Base-by-base conservation (phyloP, 2,888 invertebrate species). In the Agrotis ipsilon region DNA sequence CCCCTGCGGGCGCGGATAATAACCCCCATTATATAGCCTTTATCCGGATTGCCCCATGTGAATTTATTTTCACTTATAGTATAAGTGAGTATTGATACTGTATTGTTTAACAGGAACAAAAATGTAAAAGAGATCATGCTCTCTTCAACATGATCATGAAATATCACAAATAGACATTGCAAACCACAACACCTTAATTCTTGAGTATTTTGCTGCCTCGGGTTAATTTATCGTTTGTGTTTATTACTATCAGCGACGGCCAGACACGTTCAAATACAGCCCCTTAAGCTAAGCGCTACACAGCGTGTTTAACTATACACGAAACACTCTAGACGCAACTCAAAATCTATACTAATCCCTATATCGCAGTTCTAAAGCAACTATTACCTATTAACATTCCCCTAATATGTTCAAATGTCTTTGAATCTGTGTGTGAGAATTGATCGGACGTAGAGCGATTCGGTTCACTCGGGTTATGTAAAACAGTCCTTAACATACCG, bases 401-500 rank as follows among this genome's bases (percentile, higher is more conserved):
- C 88, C 85, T 91, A 90, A 92, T 90, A 89, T 88, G 92, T 92
- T 92, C 90, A 91, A 92, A 94, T 91, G 87, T 89, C 88, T 89
- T 88, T 84, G 85, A 92, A 92, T 92, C 89, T 90, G 88, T 91
- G 91, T 92, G 91, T 89, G 92, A 87, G 89, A 92, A 93, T 91
- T 92, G 91, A 93, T 94, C 91, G 91, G 90, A 90, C 87, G 87
- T 86, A 84, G 82, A 88, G 88, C 86, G 86, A 90, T 89, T 91
- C 87, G 72, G 83, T 76, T 75, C 70, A 61, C 68, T 76, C 64
- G 68, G 79, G 78, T 88, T 87, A 90, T 84, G 79, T 76, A 89
- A 91, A 91, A 86, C 80, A 75, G 83, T 66, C 83, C 84, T 87
- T 92, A 90, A 80, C 32, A 21, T 51, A 70, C 72, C 60, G 66